Conservation (phyloP, 2,797 vertebrate genomes). For the Lagocephalus sceleratus region DNA sequence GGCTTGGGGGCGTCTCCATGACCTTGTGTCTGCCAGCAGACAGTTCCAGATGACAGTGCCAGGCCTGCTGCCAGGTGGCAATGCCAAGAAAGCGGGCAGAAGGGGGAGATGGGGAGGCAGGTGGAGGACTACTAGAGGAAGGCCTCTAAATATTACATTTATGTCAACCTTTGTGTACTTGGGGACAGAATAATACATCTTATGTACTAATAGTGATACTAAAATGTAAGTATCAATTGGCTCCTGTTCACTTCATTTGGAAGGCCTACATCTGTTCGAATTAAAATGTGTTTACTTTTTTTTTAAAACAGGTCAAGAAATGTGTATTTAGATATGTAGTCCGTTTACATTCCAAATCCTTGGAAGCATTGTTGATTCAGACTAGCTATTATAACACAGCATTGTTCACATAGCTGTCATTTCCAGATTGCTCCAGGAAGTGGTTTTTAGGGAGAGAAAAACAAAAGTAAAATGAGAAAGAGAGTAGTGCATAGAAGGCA, state of each 20-base stretch:
- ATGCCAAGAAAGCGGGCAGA: slow-evolving; percentile 50
- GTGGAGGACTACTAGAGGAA: slow-evolving; percentile 1
- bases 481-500: slow-evolving; percentile 33
- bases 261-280: too few relatives aligned
- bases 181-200: not conserved
- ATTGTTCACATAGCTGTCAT: slow-evolving; percentile 25
- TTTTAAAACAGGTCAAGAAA: too few relatives aligned
- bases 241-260: too few relatives aligned
- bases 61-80: slow-evolving; percentile 65
- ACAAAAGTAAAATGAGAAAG: slow-evolving; percentile 34
- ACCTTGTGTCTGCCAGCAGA: slow-evolving; percentile 68
- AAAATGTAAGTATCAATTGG: too few relatives aligned
- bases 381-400: slow-evolving; percentile 2
- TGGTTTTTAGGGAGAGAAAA: slow-evolving; percentile 28
- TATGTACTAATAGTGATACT: too few relatives aligned
- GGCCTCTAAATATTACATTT: slow-evolving; percentile 31
- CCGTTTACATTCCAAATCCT: too few relatives aligned
- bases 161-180: slow-evolving; percentile 19
- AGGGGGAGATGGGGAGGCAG: not conserved
- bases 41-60: slow-evolving; percentile 58
- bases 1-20: slow-evolving; percentile 53
- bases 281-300: too few relatives aligned
- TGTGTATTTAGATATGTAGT: too few relatives aligned
- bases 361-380: slow-evolving; percentile 7
- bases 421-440: slow-evolving; percentile 41